A percentile compares a stretch with the other conserved stretches of the same genome.
Conservation (phyloP, 2,797 vertebrate species). For the Sebastiscus tertius region DNA sequence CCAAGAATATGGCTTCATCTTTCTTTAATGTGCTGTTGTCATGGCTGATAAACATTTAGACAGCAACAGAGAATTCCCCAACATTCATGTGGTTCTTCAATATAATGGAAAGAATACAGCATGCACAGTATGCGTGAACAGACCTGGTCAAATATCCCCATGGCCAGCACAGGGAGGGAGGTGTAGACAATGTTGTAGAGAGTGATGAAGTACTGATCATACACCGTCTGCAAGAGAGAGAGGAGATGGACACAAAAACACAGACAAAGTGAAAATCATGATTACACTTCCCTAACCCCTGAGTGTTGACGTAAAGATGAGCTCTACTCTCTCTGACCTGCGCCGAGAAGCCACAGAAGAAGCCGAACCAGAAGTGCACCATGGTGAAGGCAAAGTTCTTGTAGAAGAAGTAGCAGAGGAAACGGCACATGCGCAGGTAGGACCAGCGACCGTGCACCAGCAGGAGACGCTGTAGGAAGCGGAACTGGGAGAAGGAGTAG, state of each 20-base stretch:
- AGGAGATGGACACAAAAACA: slow-evolving; percentile 29
- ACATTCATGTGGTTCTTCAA: background rate
- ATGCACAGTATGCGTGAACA: background rate
- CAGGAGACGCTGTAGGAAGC: slow-evolving; percentile 93
- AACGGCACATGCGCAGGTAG: slow-evolving; percentile 97
- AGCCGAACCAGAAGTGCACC: slow-evolving; percentile 99
- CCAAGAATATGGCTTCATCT: background rate
- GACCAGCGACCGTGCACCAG: slow-evolving; percentile 97
- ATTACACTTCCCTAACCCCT: background rate
- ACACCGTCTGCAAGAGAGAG: slow-evolving; percentile 83
- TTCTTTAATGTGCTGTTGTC: background rate
- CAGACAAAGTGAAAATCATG: slow-evolving; percentile 2
- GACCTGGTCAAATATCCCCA: slow-evolving; percentile 98
- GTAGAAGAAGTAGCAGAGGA: slow-evolving; percentile 99
- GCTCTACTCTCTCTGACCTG: slow-evolving; percentile 82
- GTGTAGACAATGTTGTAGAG: slow-evolving; percentile 98
- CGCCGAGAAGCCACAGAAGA: slow-evolving; percentile 97
- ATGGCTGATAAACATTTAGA: background rate
- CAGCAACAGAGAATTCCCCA: background rate
- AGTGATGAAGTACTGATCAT: slow-evolving; percentile 95
- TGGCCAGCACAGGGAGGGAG: slow-evolving; percentile 94
- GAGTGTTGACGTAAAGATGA: background rate
- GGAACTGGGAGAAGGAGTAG: slow-evolving; percentile 96
- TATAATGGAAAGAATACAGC: background rate
- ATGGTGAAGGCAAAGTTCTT: slow-evolving; percentile 99